Percentiles rank a stretch among this genome's conserved stretches.
These are phyloP conservation scores for Telmatochromis brachygnathus DNA, from an alignment of 2,113 vertebrate species.

Conservation along the genomic window DNA sequence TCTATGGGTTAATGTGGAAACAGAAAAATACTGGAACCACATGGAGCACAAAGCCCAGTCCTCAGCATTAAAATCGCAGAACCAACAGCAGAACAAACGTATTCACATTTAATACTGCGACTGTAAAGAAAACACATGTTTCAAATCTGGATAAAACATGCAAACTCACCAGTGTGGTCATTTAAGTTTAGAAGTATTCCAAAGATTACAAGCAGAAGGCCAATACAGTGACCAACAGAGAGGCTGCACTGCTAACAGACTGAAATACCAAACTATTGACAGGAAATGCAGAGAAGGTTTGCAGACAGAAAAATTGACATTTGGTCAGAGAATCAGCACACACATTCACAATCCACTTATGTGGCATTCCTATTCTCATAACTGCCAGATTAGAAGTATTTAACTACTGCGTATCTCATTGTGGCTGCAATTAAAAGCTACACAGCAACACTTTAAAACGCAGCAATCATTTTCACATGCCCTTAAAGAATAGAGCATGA, in stretches of 20 bases:
- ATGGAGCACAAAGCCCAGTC: neutral
- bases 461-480: conserved; percentile 61
- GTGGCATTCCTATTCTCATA: conserved; percentile 14
- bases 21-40: neutral
- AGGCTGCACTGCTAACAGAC: neutral
- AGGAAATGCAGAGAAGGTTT: neutral
- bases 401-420: conserved; percentile 27
- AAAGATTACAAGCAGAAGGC: neutral
- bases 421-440: conserved; percentile 18
- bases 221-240: neutral
- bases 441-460: conserved; percentile 41
- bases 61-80: neutral
- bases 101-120: neutral
- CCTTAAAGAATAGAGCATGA: conserved; percentile 1
- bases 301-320: neutral
- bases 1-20: neutral
- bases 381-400: conserved; percentile 26
- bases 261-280: neutral
- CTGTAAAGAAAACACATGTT: neutral
- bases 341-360: neutral
- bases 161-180: neutral
- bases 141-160: neutral
- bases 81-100: neutral
- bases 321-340: neutral
- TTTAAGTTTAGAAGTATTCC: neutral